Conservation (phyloP, 1,140 invertebrate species). For the Bombus sylvicola region DNA sequence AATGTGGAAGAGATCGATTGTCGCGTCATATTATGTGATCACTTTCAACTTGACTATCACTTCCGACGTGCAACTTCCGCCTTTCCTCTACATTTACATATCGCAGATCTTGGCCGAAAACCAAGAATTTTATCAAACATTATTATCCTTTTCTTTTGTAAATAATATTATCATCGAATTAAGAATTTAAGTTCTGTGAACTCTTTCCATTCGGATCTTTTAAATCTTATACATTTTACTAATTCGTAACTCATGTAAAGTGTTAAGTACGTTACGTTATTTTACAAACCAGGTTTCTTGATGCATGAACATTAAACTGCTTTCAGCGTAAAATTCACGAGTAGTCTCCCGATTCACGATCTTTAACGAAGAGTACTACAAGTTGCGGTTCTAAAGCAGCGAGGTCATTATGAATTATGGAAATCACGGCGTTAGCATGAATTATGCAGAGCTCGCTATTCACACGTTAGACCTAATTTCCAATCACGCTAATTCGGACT, state of each 20-base stretch:
- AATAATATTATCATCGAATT: not conserved
- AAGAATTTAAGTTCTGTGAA: not conserved
- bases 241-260: too few species aligned
- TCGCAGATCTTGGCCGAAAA: not conserved
- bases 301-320: not conserved
- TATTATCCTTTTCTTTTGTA: not conserved
- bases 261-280: too few species aligned
- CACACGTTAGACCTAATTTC: slow-evolving; percentile 41
- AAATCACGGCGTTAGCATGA: slow-evolving; percentile 19
- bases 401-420: slow-evolving; percentile 20
- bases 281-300: too few species aligned
- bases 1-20: slow-evolving; percentile 12
- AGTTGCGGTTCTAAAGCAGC: not conserved
- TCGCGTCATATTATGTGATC: slow-evolving; percentile 5
- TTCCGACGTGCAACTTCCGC: slow-evolving; percentile 9
- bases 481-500: slow-evolving; percentile 20
- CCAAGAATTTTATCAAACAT: too few species aligned
- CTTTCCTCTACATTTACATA: not conserved
- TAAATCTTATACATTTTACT: too few species aligned
- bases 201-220: not conserved
- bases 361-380: not conserved
- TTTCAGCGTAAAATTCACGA: not conserved
- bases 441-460: slow-evolving; percentile 37
- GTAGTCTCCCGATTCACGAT: not conserved
- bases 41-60: slow-evolving; percentile 36